Evolutionary conservation across 2,797 vertebrate genomes (phyloP).

Genomic region (Neoniphon sammara): DNA sequence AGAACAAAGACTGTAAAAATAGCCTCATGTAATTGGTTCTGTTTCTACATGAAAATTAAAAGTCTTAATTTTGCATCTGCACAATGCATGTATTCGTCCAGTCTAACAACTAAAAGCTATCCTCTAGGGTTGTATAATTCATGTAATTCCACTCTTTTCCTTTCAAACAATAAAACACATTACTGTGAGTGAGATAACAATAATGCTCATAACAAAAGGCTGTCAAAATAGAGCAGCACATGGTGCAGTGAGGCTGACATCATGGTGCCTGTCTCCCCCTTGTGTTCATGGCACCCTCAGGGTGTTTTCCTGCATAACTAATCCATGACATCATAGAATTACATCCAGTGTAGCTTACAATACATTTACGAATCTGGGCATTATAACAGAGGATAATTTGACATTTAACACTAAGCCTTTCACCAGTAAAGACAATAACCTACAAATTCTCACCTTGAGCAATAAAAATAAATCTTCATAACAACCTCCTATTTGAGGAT

Average conservation of each 20-base stretch:
- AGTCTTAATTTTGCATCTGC: background rate
- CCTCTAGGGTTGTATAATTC: background rate
- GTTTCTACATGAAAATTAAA: conserved; percentile 12
- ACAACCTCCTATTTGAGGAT: background rate
- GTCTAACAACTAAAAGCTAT: background rate
- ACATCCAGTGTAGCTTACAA: conserved; percentile 9
- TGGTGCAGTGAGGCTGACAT: conserved; percentile 5
- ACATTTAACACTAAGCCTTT: background rate
- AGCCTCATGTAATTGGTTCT: conserved; percentile 20
- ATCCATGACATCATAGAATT: conserved; percentile 46
- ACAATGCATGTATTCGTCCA: conserved; percentile 12
- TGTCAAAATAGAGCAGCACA: conserved; percentile 24
- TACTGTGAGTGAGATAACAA: background rate
- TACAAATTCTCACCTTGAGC: background rate
- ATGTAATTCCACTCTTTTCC: background rate
- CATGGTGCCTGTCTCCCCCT: conserved; percentile 67
- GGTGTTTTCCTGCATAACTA: conserved; percentile 19
- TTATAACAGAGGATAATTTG: background rate
- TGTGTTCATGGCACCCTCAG: conserved; percentile 45
- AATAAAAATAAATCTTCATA: conserved; percentile 10
- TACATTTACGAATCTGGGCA: background rate
- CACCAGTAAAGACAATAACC: background rate
- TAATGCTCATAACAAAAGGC: conserved; percentile 11
- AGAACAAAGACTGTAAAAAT: conserved; percentile 33
- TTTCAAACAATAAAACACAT: conserved; percentile 4